These are phyloP conservation scores for Cebus imitator DNA, from an alignment of 2,113 vertebrate species.

Conservation along the genomic window DNA sequence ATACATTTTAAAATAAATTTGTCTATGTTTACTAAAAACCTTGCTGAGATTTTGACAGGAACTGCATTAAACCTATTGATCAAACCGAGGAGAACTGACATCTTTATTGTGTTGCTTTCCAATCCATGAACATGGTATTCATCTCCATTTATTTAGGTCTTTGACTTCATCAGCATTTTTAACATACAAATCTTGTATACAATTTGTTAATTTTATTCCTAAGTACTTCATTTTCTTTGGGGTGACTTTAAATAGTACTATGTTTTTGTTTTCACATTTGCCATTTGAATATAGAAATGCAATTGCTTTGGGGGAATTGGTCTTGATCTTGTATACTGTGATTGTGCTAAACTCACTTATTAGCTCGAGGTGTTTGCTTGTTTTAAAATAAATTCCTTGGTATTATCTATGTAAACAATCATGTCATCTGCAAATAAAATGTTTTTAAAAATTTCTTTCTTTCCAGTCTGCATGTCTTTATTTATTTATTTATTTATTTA, in stretches of 20 bases:
- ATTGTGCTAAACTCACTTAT: neutral
- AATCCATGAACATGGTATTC: neutral
- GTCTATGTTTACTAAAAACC: neutral
- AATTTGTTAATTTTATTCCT: neutral
- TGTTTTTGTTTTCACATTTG: neutral
- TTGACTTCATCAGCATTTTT: neutral
- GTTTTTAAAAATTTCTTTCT: neutral
- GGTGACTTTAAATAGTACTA: neutral
- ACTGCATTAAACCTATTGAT: neutral
- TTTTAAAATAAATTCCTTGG: neutral
- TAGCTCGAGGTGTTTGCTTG: neutral
- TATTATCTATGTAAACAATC: neutral
- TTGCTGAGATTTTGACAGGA: neutral
- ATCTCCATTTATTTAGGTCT: neutral
- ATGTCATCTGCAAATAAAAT: neutral
- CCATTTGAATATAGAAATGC: neutral
- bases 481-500: neutral
- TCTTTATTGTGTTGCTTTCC: neutral
- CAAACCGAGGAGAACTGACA: neutral
- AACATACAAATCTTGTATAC: neutral
- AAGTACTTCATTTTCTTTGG: neutral
- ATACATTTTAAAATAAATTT: neutral
- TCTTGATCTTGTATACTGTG: neutral
- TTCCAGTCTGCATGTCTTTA: neutral
- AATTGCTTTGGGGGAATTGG: neutral